Evolutionary conservation across 2,888 invertebrate species (phyloP).

Genomic region (Alviniconcha strummeri): DNA sequence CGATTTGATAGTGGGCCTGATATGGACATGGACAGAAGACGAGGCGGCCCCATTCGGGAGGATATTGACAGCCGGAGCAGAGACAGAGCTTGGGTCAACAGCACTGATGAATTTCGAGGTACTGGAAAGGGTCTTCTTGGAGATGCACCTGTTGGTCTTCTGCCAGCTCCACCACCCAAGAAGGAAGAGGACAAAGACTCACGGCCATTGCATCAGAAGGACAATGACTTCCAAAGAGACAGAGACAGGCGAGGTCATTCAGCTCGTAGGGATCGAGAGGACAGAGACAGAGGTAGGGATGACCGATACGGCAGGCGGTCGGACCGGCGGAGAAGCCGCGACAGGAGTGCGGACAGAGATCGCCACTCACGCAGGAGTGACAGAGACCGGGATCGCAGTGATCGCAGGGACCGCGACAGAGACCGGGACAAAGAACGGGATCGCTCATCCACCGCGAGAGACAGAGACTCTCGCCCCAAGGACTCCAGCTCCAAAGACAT

Average conservation of each 20-base stretch:
- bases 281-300: slow-evolving; percentile 40
- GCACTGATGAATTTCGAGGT: slow-evolving; percentile 22
- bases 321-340: slow-evolving; percentile 37
- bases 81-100: slow-evolving; percentile 23
- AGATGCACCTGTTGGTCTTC: slow-evolving; percentile 36
- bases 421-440: slow-evolving; percentile 39
- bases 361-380: slow-evolving; percentile 22
- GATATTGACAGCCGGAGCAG: slow-evolving; percentile 23
- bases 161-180: slow-evolving; percentile 8
- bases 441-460: slow-evolving; percentile 40
- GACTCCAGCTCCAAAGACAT: slow-evolving; percentile 15
- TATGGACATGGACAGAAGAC: slow-evolving; percentile 25
- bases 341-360: slow-evolving; percentile 33
- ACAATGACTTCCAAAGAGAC: slow-evolving; percentile 29
- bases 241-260: slow-evolving; percentile 36
- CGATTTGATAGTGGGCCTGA: slow-evolving; percentile 14
- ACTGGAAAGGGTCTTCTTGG: slow-evolving; percentile 35
- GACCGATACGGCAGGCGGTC: slow-evolving; percentile 34
- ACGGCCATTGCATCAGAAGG: slow-evolving; percentile 9
- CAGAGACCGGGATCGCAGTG: slow-evolving; percentile 33
- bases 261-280: slow-evolving; percentile 40
- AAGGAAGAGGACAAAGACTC: slow-evolving; percentile 24
- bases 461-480: slow-evolving; percentile 39
- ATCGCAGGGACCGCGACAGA: slow-evolving; percentile 39
- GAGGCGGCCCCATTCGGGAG: slow-evolving; percentile 11